Base-by-base conservation (phyloP, 1,140 invertebrate genomes). In the Eufriesea mexicana region DNA sequence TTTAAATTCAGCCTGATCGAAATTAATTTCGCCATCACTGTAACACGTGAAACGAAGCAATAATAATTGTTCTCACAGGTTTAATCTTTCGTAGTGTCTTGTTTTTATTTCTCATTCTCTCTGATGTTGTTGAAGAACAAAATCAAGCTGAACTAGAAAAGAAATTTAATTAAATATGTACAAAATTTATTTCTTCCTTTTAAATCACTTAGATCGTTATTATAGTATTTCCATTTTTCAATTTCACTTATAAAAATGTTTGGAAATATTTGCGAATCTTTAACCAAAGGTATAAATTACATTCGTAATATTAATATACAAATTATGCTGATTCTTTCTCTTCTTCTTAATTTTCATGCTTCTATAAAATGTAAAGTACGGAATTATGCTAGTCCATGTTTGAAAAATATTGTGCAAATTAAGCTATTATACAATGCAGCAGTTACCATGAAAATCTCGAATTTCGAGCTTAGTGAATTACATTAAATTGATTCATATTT, bases 1-100 rank as follows among this genome's bases (percentile, higher is more conserved):
- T 54, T 71, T 79, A 20, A 73, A 72, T 79, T 71, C 28, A 54
- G 10, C 47, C 18, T 28, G 14, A 71, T 5, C 16, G 49, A 20
- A 20, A 25, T 54, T 7, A n/a, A 7, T 20, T 2, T 18, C 10
- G 8, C 6, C n/a, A n/a, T 16, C 14, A 2, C 23, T 35, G 25
- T 8, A 18, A 64, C n/a, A 51, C 5, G n/a, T n/a, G n/a, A 1
- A 59, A 16, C n/a, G 6, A 45, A 61, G 25, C 5, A 28, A 59
- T n/a, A 47, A 47, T 18, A 47, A 62, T 25, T 35, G 20, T 20
- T 70, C 14, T 66, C 35, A 14, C 14, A 25, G 16, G 6, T 42
- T 51, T 23, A 35, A 49, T 35, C 12, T 5, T 51, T 35, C 35
- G 73, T 7, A 5, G 5, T 0, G 2, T 10, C n/a, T 28, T 5